Base-by-base conservation (phyloP, 2,113 vertebrate genomes). In the Engraulis encrasicolus region DNA sequence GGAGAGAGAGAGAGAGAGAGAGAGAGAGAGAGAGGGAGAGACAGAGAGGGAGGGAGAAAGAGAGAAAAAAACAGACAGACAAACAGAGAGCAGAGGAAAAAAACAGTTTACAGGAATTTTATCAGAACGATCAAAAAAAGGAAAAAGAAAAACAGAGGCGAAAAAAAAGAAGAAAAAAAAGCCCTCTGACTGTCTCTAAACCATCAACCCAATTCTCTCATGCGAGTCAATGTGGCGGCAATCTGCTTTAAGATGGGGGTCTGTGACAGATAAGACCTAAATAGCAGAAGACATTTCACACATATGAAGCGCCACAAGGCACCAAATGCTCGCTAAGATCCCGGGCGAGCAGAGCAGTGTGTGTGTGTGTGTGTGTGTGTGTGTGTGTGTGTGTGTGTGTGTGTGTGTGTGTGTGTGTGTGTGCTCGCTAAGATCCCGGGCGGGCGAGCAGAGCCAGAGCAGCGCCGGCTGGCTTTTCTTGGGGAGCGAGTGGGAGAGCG, bases 391-490 rank as follows among this genome's bases (percentile, higher is more conserved):
- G n/a, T n/a, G n/a, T n/a, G n/a, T n/a, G n/a, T n/a, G n/a, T n/a
- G n/a, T n/a, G n/a, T n/a, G n/a, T n/a, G n/a, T n/a, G n/a, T n/a
- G n/a, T n/a, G n/a, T n/a, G n/a, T n/a, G n/a, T n/a, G n/a, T n/a
- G n/a, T n/a, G n/a, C n/a, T n/a, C n/a, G 6, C 50, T 50, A 50
- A 80, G 82, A 66, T 80, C 80, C 50, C 50, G 85, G 77, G 82
- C 85, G n/a, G n/a, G n/a, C n/a, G n/a, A n/a, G n/a, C n/a, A n/a
- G n/a, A n/a, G n/a, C n/a, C n/a, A 83, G 61, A 40, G 52, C 84
- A 79, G 84, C 80, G 78, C 45, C 12, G 81, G 61, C 85, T 54
- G 61, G 37, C 83, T 81, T 85, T n/a, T 83, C 86, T 74, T 84
- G 83, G 80, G 79, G 31, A 85, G 61, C 49, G n/a, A n/a, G n/a